Evolutionary conservation across 2,797 vertebrate genomes (phyloP).

Genomic region (Dendrocincla tyrannina): DNA sequence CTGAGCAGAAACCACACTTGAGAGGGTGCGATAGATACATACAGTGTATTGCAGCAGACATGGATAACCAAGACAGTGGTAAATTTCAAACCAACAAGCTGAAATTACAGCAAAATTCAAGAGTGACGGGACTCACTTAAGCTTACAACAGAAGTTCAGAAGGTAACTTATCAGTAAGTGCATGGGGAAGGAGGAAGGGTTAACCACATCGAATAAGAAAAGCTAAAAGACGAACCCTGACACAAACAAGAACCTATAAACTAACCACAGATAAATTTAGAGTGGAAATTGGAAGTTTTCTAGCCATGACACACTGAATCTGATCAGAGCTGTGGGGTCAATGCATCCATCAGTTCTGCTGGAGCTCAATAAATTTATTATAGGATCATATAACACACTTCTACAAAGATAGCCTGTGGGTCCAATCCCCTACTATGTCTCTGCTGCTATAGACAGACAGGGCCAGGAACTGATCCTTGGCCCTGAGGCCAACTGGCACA

Average conservation of each 20-base stretch:
- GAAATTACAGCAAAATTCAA: not conserved
- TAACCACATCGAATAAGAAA: not conserved
- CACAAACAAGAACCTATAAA: not conserved
- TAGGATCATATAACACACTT: not conserved
- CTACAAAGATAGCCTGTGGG: not conserved
- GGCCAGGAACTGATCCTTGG: not conserved
- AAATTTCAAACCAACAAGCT: not conserved
- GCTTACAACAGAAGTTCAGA: not conserved
- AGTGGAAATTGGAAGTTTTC: not conserved
- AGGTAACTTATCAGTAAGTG: not conserved
- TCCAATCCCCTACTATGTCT: not conserved
- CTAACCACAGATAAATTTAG: not conserved
- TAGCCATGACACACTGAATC: not conserved
- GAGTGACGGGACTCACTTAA: not conserved
- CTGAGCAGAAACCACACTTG: not conserved
- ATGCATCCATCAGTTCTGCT: not conserved
- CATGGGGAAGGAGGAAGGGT: not conserved
- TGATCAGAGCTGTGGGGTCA: not conserved
- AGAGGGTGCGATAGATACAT: not conserved
- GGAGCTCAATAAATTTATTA: not conserved
- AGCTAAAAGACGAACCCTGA: not conserved
- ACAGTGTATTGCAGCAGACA: not conserved
- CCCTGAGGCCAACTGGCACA: not conserved
- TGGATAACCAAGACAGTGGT: not conserved
- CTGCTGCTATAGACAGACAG: not conserved